Conservation (phyloP, 2,888 invertebrate genomes). For the Scotopteryx bipunctaria region DNA sequence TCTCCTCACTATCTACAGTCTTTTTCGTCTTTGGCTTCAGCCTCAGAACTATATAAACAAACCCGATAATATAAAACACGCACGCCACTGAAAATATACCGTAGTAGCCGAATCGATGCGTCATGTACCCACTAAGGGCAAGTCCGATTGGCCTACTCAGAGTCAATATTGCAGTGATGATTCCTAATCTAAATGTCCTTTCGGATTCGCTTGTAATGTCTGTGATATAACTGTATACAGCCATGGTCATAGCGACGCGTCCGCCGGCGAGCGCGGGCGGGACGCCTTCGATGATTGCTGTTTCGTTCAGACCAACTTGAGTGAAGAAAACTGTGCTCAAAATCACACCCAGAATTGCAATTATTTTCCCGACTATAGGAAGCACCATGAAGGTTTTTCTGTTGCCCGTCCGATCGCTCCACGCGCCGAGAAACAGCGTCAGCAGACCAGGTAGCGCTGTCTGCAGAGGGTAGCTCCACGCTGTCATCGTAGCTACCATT, state of each 20-base stretch:
- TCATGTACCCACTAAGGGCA: slow-evolving; percentile 81
- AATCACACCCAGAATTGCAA: slow-evolving; percentile 81
- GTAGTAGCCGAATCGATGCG: slow-evolving; percentile 74
- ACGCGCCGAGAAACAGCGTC: slow-evolving; percentile 84
- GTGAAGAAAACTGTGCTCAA: slow-evolving; percentile 83
- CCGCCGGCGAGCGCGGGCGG: slow-evolving; percentile 85
- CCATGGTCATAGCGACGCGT: slow-evolving; percentile 83
- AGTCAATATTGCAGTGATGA: slow-evolving; percentile 81
- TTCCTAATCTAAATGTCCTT: slow-evolving; percentile 85
- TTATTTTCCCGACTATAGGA: slow-evolving; percentile 83
- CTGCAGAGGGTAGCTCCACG: slow-evolving; percentile 83
- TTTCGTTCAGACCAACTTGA: slow-evolving; percentile 80
- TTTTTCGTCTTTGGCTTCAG: slow-evolving; percentile 66
- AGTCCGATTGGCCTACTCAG: slow-evolving; percentile 80
- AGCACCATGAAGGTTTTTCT: slow-evolving; percentile 84
- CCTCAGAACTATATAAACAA: slow-evolving; percentile 71
- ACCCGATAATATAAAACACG: slow-evolving; percentile 71
- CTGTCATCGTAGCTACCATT: slow-evolving; percentile 82
- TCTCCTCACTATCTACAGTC: slow-evolving; percentile 58
- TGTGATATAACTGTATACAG: slow-evolving; percentile 85
- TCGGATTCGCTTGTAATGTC: slow-evolving; percentile 84
- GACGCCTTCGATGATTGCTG: slow-evolving; percentile 81
- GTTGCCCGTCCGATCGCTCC: slow-evolving; percentile 85
- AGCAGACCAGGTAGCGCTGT: slow-evolving; percentile 83
- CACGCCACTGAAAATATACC: slow-evolving; percentile 74